These are phyloP conservation scores for Erebia aethiops DNA, from an alignment of 2,888 invertebrate genomes.

Conservation along the genomic window DNA sequence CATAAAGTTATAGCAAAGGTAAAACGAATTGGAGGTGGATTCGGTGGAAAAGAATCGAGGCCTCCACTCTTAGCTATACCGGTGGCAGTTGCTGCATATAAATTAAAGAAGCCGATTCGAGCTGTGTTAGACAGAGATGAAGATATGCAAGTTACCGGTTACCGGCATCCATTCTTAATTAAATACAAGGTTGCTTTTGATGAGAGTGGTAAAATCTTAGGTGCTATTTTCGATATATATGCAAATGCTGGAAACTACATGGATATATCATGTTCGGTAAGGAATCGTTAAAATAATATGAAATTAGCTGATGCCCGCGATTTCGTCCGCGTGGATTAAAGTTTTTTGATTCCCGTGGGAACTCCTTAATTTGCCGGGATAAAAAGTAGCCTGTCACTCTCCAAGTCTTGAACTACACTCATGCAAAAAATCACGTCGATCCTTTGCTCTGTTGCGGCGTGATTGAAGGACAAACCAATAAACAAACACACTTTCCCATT, in stretches of 20 bases:
- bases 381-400: too few relatives aligned
- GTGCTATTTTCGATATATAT: conserved; percentile 85
- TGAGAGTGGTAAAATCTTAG: conserved; percentile 86
- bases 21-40: conserved; percentile 93
- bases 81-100: conserved; percentile 88
- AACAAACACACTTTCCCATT: too few relatives aligned
- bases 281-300: conserved; percentile 27
- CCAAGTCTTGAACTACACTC: too few relatives aligned
- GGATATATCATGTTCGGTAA: conserved; percentile 88
- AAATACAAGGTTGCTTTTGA: conserved; percentile 90
- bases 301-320: neutral
- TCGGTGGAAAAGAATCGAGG: conserved; percentile 94
- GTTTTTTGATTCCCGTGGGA: too few relatives aligned
- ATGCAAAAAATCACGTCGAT: too few relatives aligned
- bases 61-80: conserved; percentile 84
- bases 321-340: too few relatives aligned
- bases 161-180: conserved; percentile 90
- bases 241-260: conserved; percentile 88
- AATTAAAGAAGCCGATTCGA: conserved; percentile 87
- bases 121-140: conserved; percentile 92
- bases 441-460: too few relatives aligned
- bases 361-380: too few relatives aligned
- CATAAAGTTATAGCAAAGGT: conserved; percentile 87
- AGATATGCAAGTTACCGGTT: conserved; percentile 92
- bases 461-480: too few relatives aligned